Base-by-base conservation (phyloP, 2,113 vertebrate genomes). In the Nymphicus hollandicus region DNA sequence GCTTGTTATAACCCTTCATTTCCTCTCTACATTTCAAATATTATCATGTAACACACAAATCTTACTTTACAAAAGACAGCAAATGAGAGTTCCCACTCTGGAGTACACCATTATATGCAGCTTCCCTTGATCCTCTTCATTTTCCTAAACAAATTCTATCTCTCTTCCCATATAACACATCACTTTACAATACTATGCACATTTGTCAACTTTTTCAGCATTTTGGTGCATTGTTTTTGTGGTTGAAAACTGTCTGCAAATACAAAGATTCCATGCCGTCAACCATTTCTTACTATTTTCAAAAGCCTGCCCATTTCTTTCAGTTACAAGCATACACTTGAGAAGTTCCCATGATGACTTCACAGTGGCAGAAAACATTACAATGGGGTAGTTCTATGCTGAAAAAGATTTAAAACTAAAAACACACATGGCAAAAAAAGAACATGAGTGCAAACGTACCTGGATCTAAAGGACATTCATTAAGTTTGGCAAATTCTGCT, bases 401-500 rank as follows among this genome's bases (percentile, higher is more conserved):
- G 18, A 44, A 80, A 43, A 76, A 28, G 0, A 63, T 13, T 33
- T n/a, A 81, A 70, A 79, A 80, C 9, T 61, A 28, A 58, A 93
- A 50, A 22, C 12, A 46, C 2, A 81, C 27, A 44, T 16, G 8
- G 27, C 7, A 82, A 15, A 60, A 37, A 49, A 86, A 65, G 41
- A 31, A 44, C 1, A 22, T 2, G 14, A 91, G 11, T 43, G 37
- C 66, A 79, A 72, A 70, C 0, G 3, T 97, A 99, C 99, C 99
- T 98, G 99, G 99, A 97, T 99, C 99, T 92, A 99, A 97, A 3
- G 99, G 99, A 93, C 99, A 99, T 85, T 99, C 99, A 0, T 99
- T 99, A 24, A 99, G 98, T 85, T 99, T 99, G 49, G 99, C 98
- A 96, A 99, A 99, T 97, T 99, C 99, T 86, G 99, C 98, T 7